Percentiles rank a stretch among this genome's conserved stretches.
phyloP scores from a whole-genome alignment of 2,797 vertebrate genomes.

The Silurus aristotelis region DNA sequence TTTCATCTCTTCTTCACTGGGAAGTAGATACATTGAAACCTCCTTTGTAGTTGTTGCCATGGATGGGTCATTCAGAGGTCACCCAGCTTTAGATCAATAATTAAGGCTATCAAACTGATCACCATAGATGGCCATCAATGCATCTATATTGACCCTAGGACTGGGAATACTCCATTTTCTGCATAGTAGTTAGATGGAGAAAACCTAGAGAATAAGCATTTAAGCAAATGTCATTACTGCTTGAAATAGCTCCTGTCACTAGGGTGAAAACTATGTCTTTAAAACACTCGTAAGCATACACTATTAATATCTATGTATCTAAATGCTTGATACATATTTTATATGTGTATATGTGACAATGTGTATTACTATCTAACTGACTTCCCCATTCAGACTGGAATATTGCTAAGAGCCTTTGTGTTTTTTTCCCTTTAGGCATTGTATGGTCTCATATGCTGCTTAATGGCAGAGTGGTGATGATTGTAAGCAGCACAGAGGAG shows the following conservation, averaged over 20 bases:
- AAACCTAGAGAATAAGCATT: slow-evolving; percentile 5
- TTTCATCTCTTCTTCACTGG: slow-evolving; percentile 13
- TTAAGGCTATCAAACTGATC: slow-evolving; percentile 35
- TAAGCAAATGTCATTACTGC: background rate
- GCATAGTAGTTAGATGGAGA: background rate
- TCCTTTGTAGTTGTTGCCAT: slow-evolving; percentile 25
- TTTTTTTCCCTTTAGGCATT: slow-evolving; percentile 47
- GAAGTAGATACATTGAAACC: slow-evolving; percentile 28
- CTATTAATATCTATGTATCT: background rate
- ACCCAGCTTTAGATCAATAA: slow-evolving; percentile 19
- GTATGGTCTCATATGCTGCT: slow-evolving; percentile 54
- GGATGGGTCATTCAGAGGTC: slow-evolving; percentile 47
- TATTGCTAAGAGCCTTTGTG: slow-evolving; percentile 22
- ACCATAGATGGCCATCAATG: slow-evolving; percentile 5
- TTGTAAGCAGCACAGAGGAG: slow-evolving; percentile 57
- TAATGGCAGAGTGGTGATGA: slow-evolving; percentile 40
- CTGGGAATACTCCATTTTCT: background rate
- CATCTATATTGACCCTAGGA: slow-evolving; percentile 6
- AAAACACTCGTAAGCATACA: background rate
- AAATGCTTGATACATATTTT: background rate
- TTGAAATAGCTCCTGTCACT: background rate
- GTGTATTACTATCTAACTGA: background rate
- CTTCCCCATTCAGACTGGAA: background rate
- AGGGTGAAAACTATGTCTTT: background rate
- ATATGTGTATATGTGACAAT: too few species aligned